These are phyloP conservation scores for Micropterix aruncella DNA, from an alignment of 2,888 invertebrate species.

Conservation along the genomic window DNA sequence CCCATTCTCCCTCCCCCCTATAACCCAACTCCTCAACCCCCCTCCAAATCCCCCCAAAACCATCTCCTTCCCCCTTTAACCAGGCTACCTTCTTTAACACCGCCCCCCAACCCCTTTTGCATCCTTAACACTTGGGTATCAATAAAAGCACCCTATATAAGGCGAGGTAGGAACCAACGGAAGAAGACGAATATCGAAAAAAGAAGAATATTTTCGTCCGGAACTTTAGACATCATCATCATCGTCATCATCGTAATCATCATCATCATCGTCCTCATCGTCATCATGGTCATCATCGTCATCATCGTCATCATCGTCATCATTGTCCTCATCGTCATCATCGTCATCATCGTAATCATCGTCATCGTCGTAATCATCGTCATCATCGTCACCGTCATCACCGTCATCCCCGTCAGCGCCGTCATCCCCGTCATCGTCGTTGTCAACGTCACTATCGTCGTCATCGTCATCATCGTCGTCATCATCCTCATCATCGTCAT, in stretches of 20 bases:
- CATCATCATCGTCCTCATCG: too few relatives aligned
- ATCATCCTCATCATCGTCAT: neutral
- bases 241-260: too few relatives aligned
- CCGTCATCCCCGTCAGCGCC: constrained; percentile 3
- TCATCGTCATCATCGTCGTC: neutral
- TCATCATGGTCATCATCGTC: neutral
- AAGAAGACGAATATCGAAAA: too few relatives aligned
- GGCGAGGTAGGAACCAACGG: too few relatives aligned
- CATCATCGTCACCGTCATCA: neutral
- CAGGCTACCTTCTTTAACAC: constrained; percentile 1
- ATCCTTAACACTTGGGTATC: too few relatives aligned
- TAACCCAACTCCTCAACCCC: neutral
- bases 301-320: neutral
- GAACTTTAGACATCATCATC: too few relatives aligned
- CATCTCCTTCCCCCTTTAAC: neutral
- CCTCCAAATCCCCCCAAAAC: constrained; percentile 3
- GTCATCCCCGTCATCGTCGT: constrained; percentile 1
- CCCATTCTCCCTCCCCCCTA: constrained; percentile 3
- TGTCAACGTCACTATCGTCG: constrained; percentile 2
- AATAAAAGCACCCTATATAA: too few relatives aligned
- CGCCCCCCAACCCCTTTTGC: constrained; percentile 5
- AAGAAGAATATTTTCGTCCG: too few relatives aligned
- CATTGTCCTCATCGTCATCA: neutral
- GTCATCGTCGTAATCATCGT: too few relatives aligned
- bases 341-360: too few relatives aligned